Evolutionary conservation across 2,113 vertebrate genomes (phyloP), one percentile per base, ranked within the genome.

Genomic region (Archilochus colubris): DNA sequence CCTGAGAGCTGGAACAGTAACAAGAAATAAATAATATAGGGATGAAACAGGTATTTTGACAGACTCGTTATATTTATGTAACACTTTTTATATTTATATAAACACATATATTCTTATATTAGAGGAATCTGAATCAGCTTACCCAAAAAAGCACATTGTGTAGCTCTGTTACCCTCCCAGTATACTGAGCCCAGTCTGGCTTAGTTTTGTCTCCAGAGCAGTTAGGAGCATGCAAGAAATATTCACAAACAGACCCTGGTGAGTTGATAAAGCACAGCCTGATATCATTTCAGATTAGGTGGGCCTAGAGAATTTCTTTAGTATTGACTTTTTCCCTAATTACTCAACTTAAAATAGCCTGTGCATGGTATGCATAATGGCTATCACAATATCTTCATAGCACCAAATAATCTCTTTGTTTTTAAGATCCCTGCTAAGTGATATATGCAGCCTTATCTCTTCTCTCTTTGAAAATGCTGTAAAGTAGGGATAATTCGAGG

Each of bases 381-480:
- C 46, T 93, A 92, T 88, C 90, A 69, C 66, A 91, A 70, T 64
- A 88, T 82, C 95, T 96, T 89, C 81, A 82, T n/a, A 87, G 66
- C 8, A 12, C 51, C 54, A 88, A 94, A 75, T 57, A 77, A 55
- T 43, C 63, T 83, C 92, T 91, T 92, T 90, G 70, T 27, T 89
- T 80, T 94, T 75, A 82, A 86, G 79, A 93, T 94, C 68, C 46
- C 63, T 82, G 58, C 55, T 74, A 93, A 94, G 57, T 66, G 54
- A 93, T 91, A 87, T 20, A 58, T 62, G 21, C 2, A 0, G 14
- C 31, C 59, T 96, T 95, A 96, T 94, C 95, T 96, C n/a, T 69
- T 40, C 31, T 80, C 43, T 74, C 88, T 94, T 96, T 96, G 95
- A 95, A 96, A 91, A 89, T 69, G 89, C 59, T 89, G 70, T 93